Percentiles rank a stretch among this genome's conserved stretches.
phyloP scores from a whole-genome alignment of 2,797 vertebrate species.

The Phalloptychus januarius region DNA sequence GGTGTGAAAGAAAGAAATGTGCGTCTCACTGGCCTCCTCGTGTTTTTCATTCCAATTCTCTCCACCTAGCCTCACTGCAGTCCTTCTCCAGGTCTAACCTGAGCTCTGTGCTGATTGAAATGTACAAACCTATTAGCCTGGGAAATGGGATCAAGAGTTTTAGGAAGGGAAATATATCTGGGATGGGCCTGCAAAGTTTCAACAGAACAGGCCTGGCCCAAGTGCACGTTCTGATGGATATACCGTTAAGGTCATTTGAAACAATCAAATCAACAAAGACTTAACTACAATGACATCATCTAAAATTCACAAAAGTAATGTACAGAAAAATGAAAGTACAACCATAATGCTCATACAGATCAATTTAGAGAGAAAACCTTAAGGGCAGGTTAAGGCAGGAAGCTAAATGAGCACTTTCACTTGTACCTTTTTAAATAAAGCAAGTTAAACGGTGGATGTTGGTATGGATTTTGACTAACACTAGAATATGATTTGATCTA shows the following conservation, averaged over 20 bases:
- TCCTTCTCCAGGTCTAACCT: slow-evolving; percentile 56
- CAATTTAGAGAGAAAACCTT: background rate
- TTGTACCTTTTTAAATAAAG: background rate
- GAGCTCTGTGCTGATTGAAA: slow-evolving; percentile 65
- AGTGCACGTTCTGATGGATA: slow-evolving; percentile 33
- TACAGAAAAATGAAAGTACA: background rate
- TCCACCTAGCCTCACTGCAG: slow-evolving; percentile 26
- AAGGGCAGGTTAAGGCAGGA: background rate
- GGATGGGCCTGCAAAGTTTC: slow-evolving; percentile 38
- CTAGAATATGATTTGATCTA: background rate
- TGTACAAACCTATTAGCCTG: slow-evolving; percentile 73
- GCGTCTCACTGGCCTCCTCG: slow-evolving; percentile 69
- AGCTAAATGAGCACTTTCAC: background rate
- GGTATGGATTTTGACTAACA: background rate
- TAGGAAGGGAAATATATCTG: slow-evolving; percentile 54
- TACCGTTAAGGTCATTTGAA: slow-evolving; percentile 33
- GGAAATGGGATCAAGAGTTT: slow-evolving; percentile 68
- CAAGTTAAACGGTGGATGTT: background rate
- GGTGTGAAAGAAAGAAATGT: slow-evolving; percentile 77
- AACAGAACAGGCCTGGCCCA: slow-evolving; percentile 12
- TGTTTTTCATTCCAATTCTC: slow-evolving; percentile 71
- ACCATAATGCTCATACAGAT: background rate
- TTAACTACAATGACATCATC: background rate
- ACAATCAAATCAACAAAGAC: slow-evolving; percentile 15
- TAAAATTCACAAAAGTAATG: background rate